Conservation (phyloP, 1,140 invertebrate species). For the Papilio polyxenes region DNA sequence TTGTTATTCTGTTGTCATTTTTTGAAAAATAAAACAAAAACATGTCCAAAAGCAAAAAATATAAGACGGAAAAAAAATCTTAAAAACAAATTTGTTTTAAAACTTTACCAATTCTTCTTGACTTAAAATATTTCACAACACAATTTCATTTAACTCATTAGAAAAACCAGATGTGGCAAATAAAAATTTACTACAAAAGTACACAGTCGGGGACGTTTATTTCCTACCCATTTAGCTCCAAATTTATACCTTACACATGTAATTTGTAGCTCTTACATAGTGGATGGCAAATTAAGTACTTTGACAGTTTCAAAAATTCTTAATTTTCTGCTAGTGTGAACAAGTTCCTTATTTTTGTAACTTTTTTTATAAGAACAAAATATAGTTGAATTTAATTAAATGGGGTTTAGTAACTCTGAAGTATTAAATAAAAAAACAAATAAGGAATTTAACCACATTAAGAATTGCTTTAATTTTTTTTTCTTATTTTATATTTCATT, state of each 20-base stretch:
- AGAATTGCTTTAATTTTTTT: too few relatives aligned
- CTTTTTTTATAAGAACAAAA: too few relatives aligned
- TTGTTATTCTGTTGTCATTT: background rate
- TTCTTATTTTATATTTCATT: too few relatives aligned
- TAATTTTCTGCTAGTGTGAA: too few relatives aligned
- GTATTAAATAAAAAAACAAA: too few relatives aligned
- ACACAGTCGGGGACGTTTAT: background rate
- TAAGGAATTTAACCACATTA: too few relatives aligned
- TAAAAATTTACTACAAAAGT: background rate
- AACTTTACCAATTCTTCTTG: background rate
- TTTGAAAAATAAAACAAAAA: background rate
- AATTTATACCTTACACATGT: background rate
- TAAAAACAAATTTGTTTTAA: conserved; percentile 9
- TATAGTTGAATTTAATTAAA: too few relatives aligned
- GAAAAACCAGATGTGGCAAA: conserved; percentile 23
- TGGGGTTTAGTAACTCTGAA: too few relatives aligned
- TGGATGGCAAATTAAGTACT: too few relatives aligned
- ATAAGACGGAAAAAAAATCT: background rate
- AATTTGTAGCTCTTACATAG: too few relatives aligned
- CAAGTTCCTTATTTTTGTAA: too few relatives aligned
- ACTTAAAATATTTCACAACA: conserved; percentile 25
- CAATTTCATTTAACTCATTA: background rate
- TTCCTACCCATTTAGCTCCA: background rate
- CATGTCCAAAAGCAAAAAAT: conserved; percentile 5
- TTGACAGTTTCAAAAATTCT: background rate